Conservation (phyloP, 1,140 invertebrate species). For the Microplitis demolitor region DNA sequence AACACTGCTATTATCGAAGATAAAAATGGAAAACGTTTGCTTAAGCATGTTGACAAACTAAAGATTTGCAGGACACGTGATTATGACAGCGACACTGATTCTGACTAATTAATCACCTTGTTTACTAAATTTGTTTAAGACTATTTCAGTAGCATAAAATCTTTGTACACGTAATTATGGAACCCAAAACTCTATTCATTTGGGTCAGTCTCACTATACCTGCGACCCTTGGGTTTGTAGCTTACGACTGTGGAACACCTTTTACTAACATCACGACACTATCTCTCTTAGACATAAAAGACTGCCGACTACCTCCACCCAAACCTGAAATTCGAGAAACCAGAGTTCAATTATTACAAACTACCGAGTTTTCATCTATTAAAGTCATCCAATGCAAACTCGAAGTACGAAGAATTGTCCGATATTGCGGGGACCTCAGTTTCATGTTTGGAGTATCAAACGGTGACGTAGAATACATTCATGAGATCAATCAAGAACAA, state of each 20-base stretch:
- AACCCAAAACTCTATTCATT: too few relatives aligned
- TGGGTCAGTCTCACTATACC: too few relatives aligned
- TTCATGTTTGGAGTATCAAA: constrained; percentile 7
- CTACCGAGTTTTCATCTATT: not conserved
- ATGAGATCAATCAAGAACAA: not conserved
- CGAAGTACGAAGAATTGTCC: constrained; percentile 2
- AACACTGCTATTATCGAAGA: constrained; percentile 13
- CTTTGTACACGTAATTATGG: not conserved
- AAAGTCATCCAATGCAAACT: constrained; percentile 14
- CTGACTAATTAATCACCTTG: not conserved
- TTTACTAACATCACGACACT: too few relatives aligned
- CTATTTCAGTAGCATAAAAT: too few relatives aligned
- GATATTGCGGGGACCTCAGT: constrained; percentile 16
- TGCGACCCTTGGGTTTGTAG: too few relatives aligned
- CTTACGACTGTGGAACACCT: too few relatives aligned
- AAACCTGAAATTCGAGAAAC: too few relatives aligned
- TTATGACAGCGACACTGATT: not conserved
- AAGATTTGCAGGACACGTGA: not conserved
- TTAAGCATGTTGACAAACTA: constrained; percentile 21
- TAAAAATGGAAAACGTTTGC: not conserved
- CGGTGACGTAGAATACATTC: not conserved
- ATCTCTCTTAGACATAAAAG: too few relatives aligned
- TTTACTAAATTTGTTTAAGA: too few relatives aligned
- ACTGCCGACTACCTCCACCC: too few relatives aligned
- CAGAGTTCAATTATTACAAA: too few relatives aligned